These are phyloP conservation scores for Tachina grossa DNA, from an alignment of 2,888 invertebrate genomes.

Conservation along the genomic window DNA sequence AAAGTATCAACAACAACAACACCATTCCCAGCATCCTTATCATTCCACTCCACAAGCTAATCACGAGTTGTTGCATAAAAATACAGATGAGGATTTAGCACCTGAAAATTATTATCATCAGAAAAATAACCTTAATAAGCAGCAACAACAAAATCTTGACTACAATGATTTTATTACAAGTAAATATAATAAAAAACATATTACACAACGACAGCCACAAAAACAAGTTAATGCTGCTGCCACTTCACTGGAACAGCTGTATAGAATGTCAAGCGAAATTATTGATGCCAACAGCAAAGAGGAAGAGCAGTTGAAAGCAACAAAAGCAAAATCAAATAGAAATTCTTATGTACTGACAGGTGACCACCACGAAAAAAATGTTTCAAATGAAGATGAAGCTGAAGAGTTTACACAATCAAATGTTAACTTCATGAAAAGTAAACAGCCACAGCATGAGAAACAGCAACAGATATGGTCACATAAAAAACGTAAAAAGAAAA, in stretches of 20 bases:
- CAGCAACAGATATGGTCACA: slow-evolving; percentile 4
- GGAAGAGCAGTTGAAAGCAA: not conserved
- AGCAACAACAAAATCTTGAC: not conserved
- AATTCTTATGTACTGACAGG: slow-evolving; percentile 20
- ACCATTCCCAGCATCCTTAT: not conserved
- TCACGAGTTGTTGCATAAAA: slow-evolving; percentile 25
- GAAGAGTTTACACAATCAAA: slow-evolving; percentile 23
- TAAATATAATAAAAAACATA: slow-evolving; percentile 36
- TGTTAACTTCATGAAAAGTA: slow-evolving; percentile 16
- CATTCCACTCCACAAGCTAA: not conserved
- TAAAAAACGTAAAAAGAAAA: slow-evolving; percentile 54
- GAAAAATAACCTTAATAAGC: slow-evolving; percentile 4
- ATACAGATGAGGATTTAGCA: slow-evolving; percentile 21
- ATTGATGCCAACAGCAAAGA: not conserved
- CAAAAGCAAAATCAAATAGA: not conserved
- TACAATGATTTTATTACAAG: slow-evolving; percentile 28
- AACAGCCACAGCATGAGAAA: not conserved
- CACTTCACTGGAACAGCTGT: slow-evolving; percentile 1
- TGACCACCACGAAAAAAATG: slow-evolving; percentile 35
- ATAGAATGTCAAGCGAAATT: slow-evolving; percentile 48
- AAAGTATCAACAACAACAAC: not conserved
- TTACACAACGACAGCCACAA: slow-evolving; percentile 44
- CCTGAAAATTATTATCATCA: slow-evolving; percentile 6
- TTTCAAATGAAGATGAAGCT: slow-evolving; percentile 25
- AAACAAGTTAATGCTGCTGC: slow-evolving; percentile 24